Base-by-base conservation (phyloP, 2,113 vertebrate species). In the Clupea harengus region DNA sequence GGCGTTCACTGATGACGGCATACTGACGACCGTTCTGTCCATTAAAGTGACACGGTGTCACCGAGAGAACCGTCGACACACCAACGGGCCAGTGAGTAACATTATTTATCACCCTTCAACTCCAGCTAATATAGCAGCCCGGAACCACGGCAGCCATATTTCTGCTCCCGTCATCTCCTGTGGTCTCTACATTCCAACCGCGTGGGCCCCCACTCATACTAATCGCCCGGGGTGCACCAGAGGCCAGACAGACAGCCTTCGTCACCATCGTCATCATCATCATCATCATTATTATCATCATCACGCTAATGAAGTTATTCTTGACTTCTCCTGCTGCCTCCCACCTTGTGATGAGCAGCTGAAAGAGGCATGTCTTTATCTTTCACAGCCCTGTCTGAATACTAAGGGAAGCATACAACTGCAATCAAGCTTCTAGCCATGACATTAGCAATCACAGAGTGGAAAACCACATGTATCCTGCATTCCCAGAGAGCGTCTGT, bases 1-100 rank as follows among this genome's bases (percentile, higher is more conserved):
- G 39, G 39, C 39, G 39, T 39, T 39, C 39, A 18, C 54, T 67
- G 9, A 13, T 32, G 72, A 78, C 11, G 28, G 2, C 72, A 44
- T 17, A 13, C 25, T 78, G 72, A 78, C 72, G 28, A 32, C 25
- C 5, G 13, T 44, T 54, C 32, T 15, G 84, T 87, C 67, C 83
- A 75, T 86, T 81, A 88, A 81, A 49, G 45, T 85, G 75, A 86
- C 78, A 82, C 22, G 15, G 18, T 83, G 75, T 25, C 32, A 60
- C 4, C 10, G 39, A 6, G 57, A 54, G 86, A 46, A 72, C 15
- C 9, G 20, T 8, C 32, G 82, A 85, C 52, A 60, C 18, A 57
- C 49, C 4, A 11, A 52, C 39, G 25, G 81, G 52, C 78, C 5
- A 28, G 67, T 17, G 6, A 28, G 67, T 60, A 44, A 82, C 18